Conservation (phyloP, 2,113 vertebrate species). For the Pelecanus crispus region DNA sequence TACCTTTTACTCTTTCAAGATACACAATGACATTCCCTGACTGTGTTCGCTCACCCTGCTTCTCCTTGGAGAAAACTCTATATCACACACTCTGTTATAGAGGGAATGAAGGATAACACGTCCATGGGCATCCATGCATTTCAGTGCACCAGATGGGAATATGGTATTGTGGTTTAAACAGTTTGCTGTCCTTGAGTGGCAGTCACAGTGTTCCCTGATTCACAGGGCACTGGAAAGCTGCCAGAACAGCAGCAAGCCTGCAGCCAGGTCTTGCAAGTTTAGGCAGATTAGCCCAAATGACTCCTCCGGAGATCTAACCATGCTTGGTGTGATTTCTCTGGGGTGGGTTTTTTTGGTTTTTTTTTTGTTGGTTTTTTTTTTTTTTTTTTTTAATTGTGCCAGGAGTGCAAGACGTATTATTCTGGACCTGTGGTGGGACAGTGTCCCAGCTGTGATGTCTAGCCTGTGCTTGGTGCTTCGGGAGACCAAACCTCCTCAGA, state of each 20-base stretch:
- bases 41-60: neutral
- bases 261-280: neutral
- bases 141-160: conserved; percentile 42
- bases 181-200: conserved; percentile 42
- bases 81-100: neutral
- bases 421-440: neutral
- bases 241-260: neutral
- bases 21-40: neutral
- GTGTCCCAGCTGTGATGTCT: neutral
- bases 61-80: neutral
- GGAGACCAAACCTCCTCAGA: neutral
- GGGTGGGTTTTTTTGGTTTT: no score
- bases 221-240: neutral
- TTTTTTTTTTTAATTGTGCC: neutral
- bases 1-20: conserved; percentile 8
- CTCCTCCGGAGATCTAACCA: neutral
- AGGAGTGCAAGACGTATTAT: neutral
- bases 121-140: conserved; percentile 10
- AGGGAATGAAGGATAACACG: neutral
- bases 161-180: conserved; percentile 15
- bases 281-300: neutral
- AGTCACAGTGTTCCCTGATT: conserved; percentile 12
- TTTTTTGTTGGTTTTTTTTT: no score
- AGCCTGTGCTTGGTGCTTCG: neutral
- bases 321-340: neutral